Evolutionary conservation across 2,797 vertebrate species (phyloP).

Genomic region (Hybognathus amarus): DNA sequence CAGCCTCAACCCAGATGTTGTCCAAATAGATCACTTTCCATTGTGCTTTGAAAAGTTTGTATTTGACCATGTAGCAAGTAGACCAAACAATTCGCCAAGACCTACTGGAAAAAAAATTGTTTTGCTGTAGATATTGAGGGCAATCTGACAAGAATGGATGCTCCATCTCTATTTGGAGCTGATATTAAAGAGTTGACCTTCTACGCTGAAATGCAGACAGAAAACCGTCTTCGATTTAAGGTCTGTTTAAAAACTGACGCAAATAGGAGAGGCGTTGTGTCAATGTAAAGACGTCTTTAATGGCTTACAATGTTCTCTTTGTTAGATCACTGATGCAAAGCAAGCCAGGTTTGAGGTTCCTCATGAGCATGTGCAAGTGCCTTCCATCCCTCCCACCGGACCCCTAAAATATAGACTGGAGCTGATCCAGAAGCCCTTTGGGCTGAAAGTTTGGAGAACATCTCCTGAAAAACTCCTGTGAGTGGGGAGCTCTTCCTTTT

Average conservation of each 20-base stretch:
- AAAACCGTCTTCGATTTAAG: slow-evolving; percentile 89
- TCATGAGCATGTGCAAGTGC: slow-evolving; percentile 79
- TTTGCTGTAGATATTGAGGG: slow-evolving; percentile 75
- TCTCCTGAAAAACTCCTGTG: slow-evolving; percentile 82
- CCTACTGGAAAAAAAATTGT: too few relatives aligned
- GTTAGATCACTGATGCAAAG: slow-evolving; percentile 84
- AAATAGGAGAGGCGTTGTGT: too few relatives aligned
- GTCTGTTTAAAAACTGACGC: slow-evolving; percentile 62
- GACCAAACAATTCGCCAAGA: not conserved
- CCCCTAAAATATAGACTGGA: slow-evolving; percentile 72
- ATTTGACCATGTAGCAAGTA: not conserved
- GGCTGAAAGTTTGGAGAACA: slow-evolving; percentile 80
- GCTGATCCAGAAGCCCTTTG: slow-evolving; percentile 80
- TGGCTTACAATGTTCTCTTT: not conserved
- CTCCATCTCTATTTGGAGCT: slow-evolving; percentile 84
- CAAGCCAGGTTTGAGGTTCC: slow-evolving; percentile 85
- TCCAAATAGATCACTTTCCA: not conserved
- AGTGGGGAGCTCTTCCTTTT: slow-evolving; percentile 76
- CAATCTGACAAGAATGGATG: slow-evolving; percentile 74
- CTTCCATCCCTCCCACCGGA: slow-evolving; percentile 61
- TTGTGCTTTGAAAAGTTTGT: not conserved
- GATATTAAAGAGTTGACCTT: slow-evolving; percentile 82
- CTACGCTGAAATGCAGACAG: slow-evolving; percentile 82
- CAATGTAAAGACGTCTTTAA: not conserved
- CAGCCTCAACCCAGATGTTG: not conserved